Percentiles rank a stretch among this genome's conserved stretches.
These are phyloP conservation scores for Formica exsecta DNA, from an alignment of 1,140 invertebrate genomes.

Conservation along the genomic window DNA sequence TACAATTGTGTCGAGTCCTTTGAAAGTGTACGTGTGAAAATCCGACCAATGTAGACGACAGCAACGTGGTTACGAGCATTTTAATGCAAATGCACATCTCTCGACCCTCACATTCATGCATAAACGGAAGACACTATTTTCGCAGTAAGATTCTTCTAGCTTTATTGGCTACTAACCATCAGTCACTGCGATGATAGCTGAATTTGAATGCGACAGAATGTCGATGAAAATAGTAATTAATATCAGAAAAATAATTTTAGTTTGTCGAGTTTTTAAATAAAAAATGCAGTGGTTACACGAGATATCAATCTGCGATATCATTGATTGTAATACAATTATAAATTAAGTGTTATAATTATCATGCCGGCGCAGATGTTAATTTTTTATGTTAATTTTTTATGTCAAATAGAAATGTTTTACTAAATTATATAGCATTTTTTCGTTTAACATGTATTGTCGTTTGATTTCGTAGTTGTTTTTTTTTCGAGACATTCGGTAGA, in stretches of 20 bases:
- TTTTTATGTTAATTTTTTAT: no score
- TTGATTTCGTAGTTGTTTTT: not conserved
- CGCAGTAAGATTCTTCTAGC: slow-evolving; percentile 63
- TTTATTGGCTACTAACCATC: not conserved
- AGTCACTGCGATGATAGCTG: not conserved
- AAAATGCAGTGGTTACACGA: not conserved
- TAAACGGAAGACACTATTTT: slow-evolving; percentile 68
- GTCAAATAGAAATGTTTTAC: no score
- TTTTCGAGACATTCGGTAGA: no score
- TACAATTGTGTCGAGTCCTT: slow-evolving; percentile 37
- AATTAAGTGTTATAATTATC: no score
- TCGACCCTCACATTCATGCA: slow-evolving; percentile 44
- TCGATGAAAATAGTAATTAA: not conserved
- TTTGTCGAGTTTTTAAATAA: not conserved
- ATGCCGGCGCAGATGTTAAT: no score
- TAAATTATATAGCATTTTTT: no score
- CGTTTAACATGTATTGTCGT: not conserved
- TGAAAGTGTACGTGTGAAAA: slow-evolving; percentile 28
- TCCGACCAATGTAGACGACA: slow-evolving; percentile 53
- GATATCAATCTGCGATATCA: not conserved
- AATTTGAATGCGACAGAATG: not conserved
- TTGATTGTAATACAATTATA: no score
- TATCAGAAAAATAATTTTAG: not conserved
- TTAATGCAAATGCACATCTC: slow-evolving; percentile 74
- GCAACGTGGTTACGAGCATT: slow-evolving; percentile 62